A percentile compares a stretch with the other conserved stretches of the same genome.
Conservation (phyloP, 2,113 vertebrate genomes). For the Nibea coibor region DNA sequence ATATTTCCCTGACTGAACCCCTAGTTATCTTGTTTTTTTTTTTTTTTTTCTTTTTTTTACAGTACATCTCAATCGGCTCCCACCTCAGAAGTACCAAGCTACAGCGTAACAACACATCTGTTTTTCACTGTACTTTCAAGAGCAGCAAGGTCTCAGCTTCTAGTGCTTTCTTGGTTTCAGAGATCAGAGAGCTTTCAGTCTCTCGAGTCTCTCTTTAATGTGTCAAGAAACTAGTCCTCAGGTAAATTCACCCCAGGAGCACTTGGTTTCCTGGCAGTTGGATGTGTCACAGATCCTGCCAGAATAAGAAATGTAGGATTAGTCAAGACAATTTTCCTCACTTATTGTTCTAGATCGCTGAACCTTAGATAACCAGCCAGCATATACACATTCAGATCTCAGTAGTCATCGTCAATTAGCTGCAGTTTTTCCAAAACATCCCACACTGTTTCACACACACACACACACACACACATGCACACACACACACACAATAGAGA, state of each 20-base stretch:
- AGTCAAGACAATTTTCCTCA: slow-evolving; percentile 21
- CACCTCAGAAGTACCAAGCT: slow-evolving; percentile 12
- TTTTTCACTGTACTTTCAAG: slow-evolving; percentile 24
- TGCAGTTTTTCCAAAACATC: neutral
- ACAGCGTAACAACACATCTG: slow-evolving; percentile 19
- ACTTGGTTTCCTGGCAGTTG: slow-evolving; percentile 41
- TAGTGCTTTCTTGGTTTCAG: slow-evolving; percentile 32
- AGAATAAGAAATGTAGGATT: slow-evolving; percentile 39
- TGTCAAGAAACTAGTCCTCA: slow-evolving; percentile 55
- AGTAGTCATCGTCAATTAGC: neutral
- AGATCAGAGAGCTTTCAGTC: slow-evolving; percentile 37
- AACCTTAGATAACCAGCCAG: slow-evolving; percentile 17
- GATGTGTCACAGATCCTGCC: slow-evolving; percentile 49
- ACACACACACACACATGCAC: slow-evolving; percentile 1
- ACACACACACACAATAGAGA: neutral
- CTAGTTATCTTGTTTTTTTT: neutral
- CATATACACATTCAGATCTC: slow-evolving; percentile 15
- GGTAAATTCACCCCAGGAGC: slow-evolving; percentile 55
- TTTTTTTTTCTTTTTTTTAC: too few species aligned
- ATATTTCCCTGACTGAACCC: slow-evolving; percentile 14
- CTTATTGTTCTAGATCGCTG: slow-evolving; percentile 36
- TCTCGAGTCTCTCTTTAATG: slow-evolving; percentile 51
- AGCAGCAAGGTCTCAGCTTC: slow-evolving; percentile 9
- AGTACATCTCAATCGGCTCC: slow-evolving; percentile 25
- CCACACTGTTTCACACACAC: slow-evolving; percentile 12